Conservation (phyloP, 2,888 invertebrate species). For the Watsonalla cultraria region DNA sequence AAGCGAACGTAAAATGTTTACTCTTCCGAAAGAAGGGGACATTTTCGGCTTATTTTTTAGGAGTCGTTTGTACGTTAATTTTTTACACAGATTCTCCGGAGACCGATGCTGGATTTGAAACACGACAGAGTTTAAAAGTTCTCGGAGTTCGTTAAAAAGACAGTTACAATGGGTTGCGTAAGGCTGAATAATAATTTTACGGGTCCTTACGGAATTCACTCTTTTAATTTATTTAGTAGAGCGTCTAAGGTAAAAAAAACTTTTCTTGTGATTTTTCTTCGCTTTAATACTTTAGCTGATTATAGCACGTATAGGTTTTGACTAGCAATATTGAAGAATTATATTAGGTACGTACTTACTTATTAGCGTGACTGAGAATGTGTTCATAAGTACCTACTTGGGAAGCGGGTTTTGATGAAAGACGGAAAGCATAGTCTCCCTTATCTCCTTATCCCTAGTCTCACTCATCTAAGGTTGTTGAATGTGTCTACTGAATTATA, state of each 20-base stretch:
- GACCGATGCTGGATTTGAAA: conserved; percentile 70
- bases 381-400: no score
- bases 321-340: no score
- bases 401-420: no score
- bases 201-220: conserved; percentile 33
- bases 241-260: background rate
- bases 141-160: conserved; percentile 68
- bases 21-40: conserved; percentile 58
- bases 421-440: no score
- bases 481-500: no score
- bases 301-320: no score
- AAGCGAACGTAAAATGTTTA: conserved; percentile 73
- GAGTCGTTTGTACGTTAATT: conserved; percentile 68
- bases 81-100: conserved; percentile 64
- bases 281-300: background rate
- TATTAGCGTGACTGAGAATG: no score
- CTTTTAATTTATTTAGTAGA: conserved; percentile 29
- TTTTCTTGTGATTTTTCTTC: background rate
- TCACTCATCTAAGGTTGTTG: no score
- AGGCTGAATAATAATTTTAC: conserved; percentile 66
- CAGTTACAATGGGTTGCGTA: conserved; percentile 74
- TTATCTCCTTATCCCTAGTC: no score
- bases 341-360: no score
- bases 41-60: conserved; percentile 64
- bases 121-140: conserved; percentile 62